Base-by-base conservation (phyloP, 2,797 vertebrate genomes). In the Enteromius mattozi region DNA sequence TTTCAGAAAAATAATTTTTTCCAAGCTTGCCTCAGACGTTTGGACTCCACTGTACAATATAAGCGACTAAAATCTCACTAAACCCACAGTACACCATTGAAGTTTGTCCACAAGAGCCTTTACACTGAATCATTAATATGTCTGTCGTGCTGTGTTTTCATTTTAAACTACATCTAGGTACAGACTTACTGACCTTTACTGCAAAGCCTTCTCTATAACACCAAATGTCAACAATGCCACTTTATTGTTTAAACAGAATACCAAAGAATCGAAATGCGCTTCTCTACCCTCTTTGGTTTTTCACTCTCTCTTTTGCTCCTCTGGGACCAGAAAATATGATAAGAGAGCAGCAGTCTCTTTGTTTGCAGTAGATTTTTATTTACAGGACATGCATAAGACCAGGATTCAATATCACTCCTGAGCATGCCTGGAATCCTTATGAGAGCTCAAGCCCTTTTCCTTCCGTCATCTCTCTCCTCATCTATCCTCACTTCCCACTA, bases 381-480 rank as follows among this genome's bases (percentile, higher is more conserved):
- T 90, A 90, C 85, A 85, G 61, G 76, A 87, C 89, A 86, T 85
- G 89, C 87, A 70, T 79, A 87, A 90, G 91, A 85, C 80, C 66
- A 78, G 87, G 91, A 91, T 90, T 92, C 89, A 89, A 83, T 86
- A 59, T 86, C 87, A 72, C 42, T 84, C 75, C 45, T 3, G 88
- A 86, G 87, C 91, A 89, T 94, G 94, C 86, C 89, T 87, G 74
- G 93, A 95, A 94, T 95, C 78, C 88, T 87, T 90, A 94, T 94
- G 88, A 91, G 89, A 74, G 84, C 33, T 87, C 89, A 35, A 75
- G 19, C 14, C 65, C 59, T 63, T 16, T 81, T 72, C 77, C 69
- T 70, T 40, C 37, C 72, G n/a, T 78, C 66, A 24, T 47, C 63
- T 80, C 80, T 27, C 45, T 69, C 63, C 74, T 49, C 78, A 78